Evolutionary conservation across 64 coral and sea anemone genomes (phyloP).

Genomic region (Pocillopora verrucosa): DNA sequence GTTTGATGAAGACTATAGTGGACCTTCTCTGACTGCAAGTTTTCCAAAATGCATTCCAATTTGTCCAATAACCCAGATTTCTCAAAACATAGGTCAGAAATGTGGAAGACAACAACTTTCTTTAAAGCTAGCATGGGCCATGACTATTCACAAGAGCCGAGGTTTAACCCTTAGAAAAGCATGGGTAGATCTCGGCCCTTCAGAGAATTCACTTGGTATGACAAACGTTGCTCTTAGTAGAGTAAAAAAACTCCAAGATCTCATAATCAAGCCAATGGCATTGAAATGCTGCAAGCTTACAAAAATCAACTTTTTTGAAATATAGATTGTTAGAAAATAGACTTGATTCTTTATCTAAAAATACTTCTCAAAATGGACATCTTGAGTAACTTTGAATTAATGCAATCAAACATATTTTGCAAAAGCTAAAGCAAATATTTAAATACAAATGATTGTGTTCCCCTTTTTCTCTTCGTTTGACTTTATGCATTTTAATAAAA

Average conservation of each 20-base stretch:
- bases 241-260: slow-evolving; percentile 66
- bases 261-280: slow-evolving; percentile 63
- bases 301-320: slow-evolving; percentile 59
- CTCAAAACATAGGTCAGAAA: slow-evolving; percentile 46
- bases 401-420: slow-evolving; percentile 58
- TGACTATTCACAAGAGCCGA: slow-evolving; percentile 60
- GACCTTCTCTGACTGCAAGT: slow-evolving; percentile 26
- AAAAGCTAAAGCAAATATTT: slow-evolving; percentile 51
- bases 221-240: slow-evolving; percentile 70
- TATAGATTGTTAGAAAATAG: slow-evolving; percentile 69
- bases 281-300: slow-evolving; percentile 64
- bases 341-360: slow-evolving; percentile 61
- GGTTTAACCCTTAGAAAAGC: slow-evolving; percentile 55
- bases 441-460: slow-evolving; percentile 47
- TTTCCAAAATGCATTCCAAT: slow-evolving; percentile 60
- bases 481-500: background rate
- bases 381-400: slow-evolving; percentile 30
- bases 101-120: slow-evolving; percentile 63
- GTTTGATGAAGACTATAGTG: slow-evolving; percentile 62
- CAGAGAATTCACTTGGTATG: slow-evolving; percentile 55
- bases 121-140: slow-evolving; percentile 34
- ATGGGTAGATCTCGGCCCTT: slow-evolving; percentile 57
- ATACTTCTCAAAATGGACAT: slow-evolving; percentile 18
- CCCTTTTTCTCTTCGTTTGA: slow-evolving; percentile 18
- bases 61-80: slow-evolving; percentile 60